Base-by-base conservation (phyloP, 1,140 invertebrate species). In the Drosophila quadrilineata region DNA sequence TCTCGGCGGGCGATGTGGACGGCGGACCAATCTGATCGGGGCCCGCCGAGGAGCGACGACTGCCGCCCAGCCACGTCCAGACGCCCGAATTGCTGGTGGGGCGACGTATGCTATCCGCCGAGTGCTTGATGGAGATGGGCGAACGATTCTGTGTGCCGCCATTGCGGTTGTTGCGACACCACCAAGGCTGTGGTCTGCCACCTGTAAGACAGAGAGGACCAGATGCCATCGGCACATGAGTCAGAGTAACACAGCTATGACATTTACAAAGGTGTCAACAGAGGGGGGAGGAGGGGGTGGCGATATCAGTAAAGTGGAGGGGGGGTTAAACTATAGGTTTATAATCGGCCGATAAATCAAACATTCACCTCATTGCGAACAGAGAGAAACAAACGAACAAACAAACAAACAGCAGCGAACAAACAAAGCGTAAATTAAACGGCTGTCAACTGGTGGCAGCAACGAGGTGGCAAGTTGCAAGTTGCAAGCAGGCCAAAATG, bases 41-140 rank as follows among this genome's bases (percentile, higher is more conserved):
- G 2, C 90, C 79, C 19, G 87, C 85, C 3, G 84, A 87, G 0
- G 90, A 89, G 45, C 93, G 90, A 6, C 93, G 90, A 53, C 92
- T 90, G 8, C 91, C 91, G 16, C 93, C 91, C 28, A 93, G 69
- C 93, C 93, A 94, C 6, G 93, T 93, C 93, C 93, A 94, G 4
- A 93, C 93, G 26, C 90, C 92, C 90, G 90, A 91, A 88, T 90
- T 92, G 89, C 84, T 93, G 73, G 92, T 93, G 90, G 89, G 91
- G 79, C 86, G 91, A 87, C 64, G 92, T 75, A 89, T 89, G 33
- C 87, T 89, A 45, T 89, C 88, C 66, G 80, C 87, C 28, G 88
- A 82, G 33, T 89, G 88, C 38, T 89, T 89, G 26, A 88, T 84
- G 26, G 88, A 88, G 29, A 88, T 84, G 10, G 88, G 80, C 36